These are phyloP conservation scores for Tridacna gigas DNA, from an alignment of 2,888 invertebrate genomes.

Conservation along the genomic window DNA sequence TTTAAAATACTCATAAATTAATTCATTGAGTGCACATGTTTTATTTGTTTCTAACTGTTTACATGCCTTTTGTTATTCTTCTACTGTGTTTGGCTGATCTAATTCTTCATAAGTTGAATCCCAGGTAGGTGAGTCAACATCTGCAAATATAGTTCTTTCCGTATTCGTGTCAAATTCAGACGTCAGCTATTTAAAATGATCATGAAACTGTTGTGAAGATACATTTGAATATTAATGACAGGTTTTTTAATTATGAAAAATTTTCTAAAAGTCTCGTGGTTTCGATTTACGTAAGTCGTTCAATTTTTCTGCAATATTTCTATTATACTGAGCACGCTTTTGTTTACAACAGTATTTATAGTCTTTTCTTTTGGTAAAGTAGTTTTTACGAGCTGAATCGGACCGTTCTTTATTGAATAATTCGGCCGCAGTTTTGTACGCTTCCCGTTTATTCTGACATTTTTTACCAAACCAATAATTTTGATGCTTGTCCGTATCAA, in stretches of 20 bases:
- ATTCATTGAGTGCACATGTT: neutral
- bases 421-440: neutral
- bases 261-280: slow-evolving; percentile 16
- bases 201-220: neutral
- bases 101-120: slow-evolving; percentile 6
- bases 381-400: neutral
- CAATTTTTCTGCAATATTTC: neutral
- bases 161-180: neutral
- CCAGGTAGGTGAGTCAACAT: too few relatives aligned
- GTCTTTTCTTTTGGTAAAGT: neutral
- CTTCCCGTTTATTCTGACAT: neutral
- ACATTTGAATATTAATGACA: neutral
- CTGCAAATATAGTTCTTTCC: too few relatives aligned
- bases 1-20: neutral
- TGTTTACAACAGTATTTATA: slow-evolving; percentile 11
- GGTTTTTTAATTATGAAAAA: neutral
- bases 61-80: neutral
- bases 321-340: neutral
- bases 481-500: neutral
- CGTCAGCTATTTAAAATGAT: slow-evolving; percentile 3
- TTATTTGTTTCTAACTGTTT: slow-evolving; percentile 1
- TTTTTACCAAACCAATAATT: neutral
- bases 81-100: neutral
- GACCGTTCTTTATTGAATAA: neutral
- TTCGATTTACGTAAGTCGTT: neutral